phyloP scores from a whole-genome alignment of 1,140 invertebrate species.

The Archivesica marissinica region DNA sequence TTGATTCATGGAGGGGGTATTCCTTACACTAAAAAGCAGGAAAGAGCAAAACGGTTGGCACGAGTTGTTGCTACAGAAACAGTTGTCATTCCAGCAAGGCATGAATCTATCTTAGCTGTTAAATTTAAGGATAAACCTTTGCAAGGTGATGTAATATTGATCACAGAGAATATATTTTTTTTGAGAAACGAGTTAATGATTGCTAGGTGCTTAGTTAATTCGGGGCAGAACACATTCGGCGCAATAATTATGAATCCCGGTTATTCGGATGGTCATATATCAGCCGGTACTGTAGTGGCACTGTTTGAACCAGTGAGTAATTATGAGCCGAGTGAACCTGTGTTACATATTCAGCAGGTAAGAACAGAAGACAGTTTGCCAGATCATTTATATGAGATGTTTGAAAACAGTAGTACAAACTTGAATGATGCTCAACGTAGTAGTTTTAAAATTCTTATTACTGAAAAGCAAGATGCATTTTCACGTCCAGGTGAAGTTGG shows the following conservation, averaged over 20 bases:
- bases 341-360: not conserved
- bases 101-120: slow-evolving; percentile 7
- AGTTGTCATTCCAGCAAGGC: not conserved
- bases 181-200: not conserved
- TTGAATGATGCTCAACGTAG: not conserved
- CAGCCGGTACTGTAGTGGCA: not conserved
- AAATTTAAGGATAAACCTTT: not conserved
- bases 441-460: not conserved
- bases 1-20: not conserved
- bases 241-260: not conserved
- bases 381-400: not conserved
- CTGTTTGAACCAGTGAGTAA: not conserved
- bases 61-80: slow-evolving; percentile 36
- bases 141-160: not conserved
- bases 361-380: not conserved
- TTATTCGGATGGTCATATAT: not conserved
- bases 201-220: not conserved
- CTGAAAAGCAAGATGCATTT: slow-evolving; percentile 28
- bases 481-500: slow-evolving; percentile 37
- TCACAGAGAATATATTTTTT: not conserved
- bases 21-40: not conserved
- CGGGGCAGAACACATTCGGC: not conserved
- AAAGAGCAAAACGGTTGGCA: not conserved
- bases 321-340: not conserved
- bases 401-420: not conserved